Conservation (phyloP, 2,113 vertebrate species). For the Datnioides undecimradiatus region DNA sequence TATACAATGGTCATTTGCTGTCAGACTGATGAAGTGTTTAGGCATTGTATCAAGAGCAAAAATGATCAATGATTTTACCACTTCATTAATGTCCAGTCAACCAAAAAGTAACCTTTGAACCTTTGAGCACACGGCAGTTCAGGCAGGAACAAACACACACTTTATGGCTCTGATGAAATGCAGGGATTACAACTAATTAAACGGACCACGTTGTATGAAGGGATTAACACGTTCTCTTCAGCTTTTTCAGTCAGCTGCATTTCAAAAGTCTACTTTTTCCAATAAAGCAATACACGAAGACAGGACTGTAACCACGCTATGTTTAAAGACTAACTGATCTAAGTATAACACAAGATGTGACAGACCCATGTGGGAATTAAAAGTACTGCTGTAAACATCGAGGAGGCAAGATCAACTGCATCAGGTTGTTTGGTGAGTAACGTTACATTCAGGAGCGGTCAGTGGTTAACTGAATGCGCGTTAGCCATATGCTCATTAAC, state of each 20-base stretch:
- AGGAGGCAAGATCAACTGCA: neutral
- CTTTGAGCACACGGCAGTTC: neutral
- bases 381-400: neutral
- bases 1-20: neutral
- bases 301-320: neutral
- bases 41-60: neutral
- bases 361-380: neutral
- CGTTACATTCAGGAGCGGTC: neutral
- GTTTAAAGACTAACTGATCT: neutral
- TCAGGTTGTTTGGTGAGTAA: neutral
- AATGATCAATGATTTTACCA: neutral
- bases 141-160: slow-evolving; percentile 16
- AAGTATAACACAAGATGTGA: neutral
- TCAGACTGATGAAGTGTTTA: too few species aligned
- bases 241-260: neutral
- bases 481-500: slow-evolving; percentile 43
- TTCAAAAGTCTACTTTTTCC: neutral
- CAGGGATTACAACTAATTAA: slow-evolving; percentile 4
- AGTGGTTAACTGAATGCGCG: neutral
- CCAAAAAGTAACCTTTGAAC: slow-evolving; percentile 65
- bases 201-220: neutral
- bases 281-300: neutral
- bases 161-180: neutral
- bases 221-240: neutral
- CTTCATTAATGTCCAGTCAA: neutral